phyloP scores from a whole-genome alignment of 1,140 invertebrate species.

The Eupeodes corollae region DNA sequence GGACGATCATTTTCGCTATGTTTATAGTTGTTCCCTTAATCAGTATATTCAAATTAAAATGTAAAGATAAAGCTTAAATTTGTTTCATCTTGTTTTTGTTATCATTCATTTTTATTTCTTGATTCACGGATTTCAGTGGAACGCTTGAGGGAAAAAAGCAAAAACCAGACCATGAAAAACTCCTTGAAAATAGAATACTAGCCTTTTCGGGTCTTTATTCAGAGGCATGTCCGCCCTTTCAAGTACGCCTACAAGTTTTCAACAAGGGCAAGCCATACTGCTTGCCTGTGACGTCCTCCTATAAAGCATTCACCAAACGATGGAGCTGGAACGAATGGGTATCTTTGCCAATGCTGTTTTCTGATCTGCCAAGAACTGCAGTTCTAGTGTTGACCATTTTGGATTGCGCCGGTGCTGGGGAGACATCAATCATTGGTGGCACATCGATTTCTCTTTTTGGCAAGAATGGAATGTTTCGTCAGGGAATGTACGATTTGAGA shows the following conservation, averaged over 20 bases:
- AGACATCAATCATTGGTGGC: constrained; percentile 74
- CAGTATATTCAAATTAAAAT: constrained; percentile 85
- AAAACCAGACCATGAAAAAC: constrained; percentile 76
- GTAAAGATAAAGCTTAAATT: constrained; percentile 41
- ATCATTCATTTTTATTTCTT: neutral
- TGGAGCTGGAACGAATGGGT: constrained; percentile 99
- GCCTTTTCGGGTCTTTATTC: constrained; percentile 84
- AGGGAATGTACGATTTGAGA: constrained; percentile 69
- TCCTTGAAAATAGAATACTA: constrained; percentile 77
- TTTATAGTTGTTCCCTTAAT: constrained; percentile 85
- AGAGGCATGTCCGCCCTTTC: constrained; percentile 69
- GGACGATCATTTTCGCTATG: constrained; percentile 69
- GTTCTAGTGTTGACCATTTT: constrained; percentile 85
- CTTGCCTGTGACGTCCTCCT: constrained; percentile 80
- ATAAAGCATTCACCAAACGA: constrained; percentile 83
- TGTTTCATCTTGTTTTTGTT: neutral
- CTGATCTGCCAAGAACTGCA: constrained; percentile 82
- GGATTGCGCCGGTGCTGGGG: constrained; percentile 79
- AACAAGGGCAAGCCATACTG: constrained; percentile 73
- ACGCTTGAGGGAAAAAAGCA: constrained; percentile 82
- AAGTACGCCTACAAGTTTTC: constrained; percentile 79
- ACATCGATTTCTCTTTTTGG: constrained; percentile 86
- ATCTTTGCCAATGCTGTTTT: constrained; percentile 78
- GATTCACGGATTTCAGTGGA: constrained; percentile 58
- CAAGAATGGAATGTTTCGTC: constrained; percentile 79